Conservation (phyloP, 92 coral and sea anemone species). For the Epizoanthus illoricatus region DNA sequence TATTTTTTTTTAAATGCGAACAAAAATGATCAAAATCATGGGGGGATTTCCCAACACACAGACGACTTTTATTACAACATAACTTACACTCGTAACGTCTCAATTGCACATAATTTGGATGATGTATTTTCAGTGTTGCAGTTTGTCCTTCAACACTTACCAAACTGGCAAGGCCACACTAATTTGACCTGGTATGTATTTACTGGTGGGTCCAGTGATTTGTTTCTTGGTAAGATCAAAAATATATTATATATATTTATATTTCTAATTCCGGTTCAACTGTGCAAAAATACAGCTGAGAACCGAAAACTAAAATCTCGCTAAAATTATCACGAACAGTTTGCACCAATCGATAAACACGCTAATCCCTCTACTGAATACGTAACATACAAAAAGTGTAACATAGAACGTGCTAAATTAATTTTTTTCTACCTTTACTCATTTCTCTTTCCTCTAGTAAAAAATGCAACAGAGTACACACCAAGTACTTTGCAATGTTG, state of each 20-base stretch:
- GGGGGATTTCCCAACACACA: no score
- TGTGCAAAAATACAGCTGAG: constrained; percentile 7
- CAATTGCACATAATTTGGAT: no score
- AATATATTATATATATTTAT: constrained; percentile 40
- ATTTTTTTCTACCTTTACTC: background rate
- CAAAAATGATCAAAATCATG: no score
- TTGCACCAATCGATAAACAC: background rate
- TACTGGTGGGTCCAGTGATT: background rate
- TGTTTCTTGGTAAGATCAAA: constrained; percentile 19
- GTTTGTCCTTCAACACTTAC: background rate
- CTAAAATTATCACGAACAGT: constrained; percentile 12
- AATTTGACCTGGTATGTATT: background rate
- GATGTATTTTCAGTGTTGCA: no score
- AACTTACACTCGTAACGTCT: no score
- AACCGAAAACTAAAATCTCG: constrained; percentile 1
- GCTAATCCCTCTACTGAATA: background rate
- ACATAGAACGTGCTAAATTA: background rate
- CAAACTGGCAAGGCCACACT: background rate
- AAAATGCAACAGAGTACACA: background rate
- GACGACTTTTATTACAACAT: no score
- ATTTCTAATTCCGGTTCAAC: constrained; percentile 26
- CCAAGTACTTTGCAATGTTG: no score
- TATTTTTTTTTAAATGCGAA: no score
- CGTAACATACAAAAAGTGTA: background rate
- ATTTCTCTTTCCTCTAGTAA: background rate